A percentile compares a stretch with the other conserved stretches of the same genome.
These are phyloP conservation scores for Drosophila grimshawi DNA, from an alignment of 1,140 invertebrate genomes.

Conservation along the genomic window DNA sequence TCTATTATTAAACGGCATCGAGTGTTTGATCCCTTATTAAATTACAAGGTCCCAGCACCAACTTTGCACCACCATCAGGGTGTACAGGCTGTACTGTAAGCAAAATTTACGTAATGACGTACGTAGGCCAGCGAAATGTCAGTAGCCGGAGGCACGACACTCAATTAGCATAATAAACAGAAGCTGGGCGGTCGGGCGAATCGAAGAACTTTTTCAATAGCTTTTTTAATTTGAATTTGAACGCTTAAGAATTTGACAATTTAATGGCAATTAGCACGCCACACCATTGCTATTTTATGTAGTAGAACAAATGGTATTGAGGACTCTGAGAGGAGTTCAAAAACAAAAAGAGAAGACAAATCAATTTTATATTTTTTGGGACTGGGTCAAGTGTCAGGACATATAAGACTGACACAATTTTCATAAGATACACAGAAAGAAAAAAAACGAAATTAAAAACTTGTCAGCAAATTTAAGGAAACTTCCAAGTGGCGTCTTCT, in stretches of 20 bases:
- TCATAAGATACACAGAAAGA: constrained; percentile 2
- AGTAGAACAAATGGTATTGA: not conserved
- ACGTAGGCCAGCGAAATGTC: not conserved
- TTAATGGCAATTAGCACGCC: constrained; percentile 56
- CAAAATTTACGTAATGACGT: not conserved
- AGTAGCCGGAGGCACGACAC: not conserved
- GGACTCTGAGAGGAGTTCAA: not conserved
- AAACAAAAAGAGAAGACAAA: constrained; percentile 45
- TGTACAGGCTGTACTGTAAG: not conserved
- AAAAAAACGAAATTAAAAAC: constrained; percentile 4
- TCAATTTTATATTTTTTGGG: constrained; percentile 52
- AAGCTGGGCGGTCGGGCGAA: constrained; percentile 18
- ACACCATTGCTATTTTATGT: constrained; percentile 5
- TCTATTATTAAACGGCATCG: too few species aligned
- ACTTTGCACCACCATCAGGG: not conserved
- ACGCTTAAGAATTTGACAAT: constrained; percentile 59
- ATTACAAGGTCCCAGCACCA: not conserved
- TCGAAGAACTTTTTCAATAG: constrained; percentile 52
- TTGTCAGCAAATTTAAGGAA: constrained; percentile 43
- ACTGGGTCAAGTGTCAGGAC: constrained; percentile 22
- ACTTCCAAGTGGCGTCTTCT: constrained; percentile 45
- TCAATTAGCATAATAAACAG: constrained; percentile 58
- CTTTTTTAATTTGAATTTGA: constrained; percentile 62
- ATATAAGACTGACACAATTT: constrained; percentile 25
- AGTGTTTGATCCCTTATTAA: too few species aligned